Evolutionary conservation across 23 tunicate genomes (phyloP).

Genomic region (Halocynthia roretzi): DNA sequence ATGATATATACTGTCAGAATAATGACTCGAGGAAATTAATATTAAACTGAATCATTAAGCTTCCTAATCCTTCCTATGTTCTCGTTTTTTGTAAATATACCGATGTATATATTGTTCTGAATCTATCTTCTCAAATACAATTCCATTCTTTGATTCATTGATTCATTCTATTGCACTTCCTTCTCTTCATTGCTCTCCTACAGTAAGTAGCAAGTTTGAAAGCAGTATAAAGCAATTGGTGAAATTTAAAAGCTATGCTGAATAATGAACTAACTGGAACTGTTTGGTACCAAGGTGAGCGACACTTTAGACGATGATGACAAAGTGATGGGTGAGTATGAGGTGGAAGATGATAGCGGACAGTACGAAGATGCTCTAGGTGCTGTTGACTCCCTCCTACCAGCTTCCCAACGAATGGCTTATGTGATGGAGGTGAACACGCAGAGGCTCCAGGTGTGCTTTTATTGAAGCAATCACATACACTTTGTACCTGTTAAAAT

Average conservation of each 20-base stretch:
- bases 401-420: slow-evolving; percentile 59
- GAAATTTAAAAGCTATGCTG: neutral
- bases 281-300: neutral
- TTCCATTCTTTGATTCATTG: no score
- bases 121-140: no score
- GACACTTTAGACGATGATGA: neutral
- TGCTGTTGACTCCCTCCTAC: slow-evolving; percentile 12
- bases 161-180: no score
- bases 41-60: no score
- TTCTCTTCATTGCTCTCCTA: no score
- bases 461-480: neutral
- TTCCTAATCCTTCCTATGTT: no score
- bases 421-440: slow-evolving; percentile 47
- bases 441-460: slow-evolving; percentile 46
- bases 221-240: neutral
- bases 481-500: neutral
- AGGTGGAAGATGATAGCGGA: slow-evolving; percentile 13
- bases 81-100: no score
- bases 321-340: slow-evolving; percentile 21
- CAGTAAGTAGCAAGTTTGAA: no score
- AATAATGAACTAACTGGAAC: neutral
- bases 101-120: no score
- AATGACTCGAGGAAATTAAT: no score
- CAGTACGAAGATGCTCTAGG: slow-evolving; percentile 5
- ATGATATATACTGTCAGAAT: no score